These are phyloP conservation scores for Mycetomoellerius zeteki DNA, from an alignment of 1,140 invertebrate genomes.

Conservation along the genomic window DNA sequence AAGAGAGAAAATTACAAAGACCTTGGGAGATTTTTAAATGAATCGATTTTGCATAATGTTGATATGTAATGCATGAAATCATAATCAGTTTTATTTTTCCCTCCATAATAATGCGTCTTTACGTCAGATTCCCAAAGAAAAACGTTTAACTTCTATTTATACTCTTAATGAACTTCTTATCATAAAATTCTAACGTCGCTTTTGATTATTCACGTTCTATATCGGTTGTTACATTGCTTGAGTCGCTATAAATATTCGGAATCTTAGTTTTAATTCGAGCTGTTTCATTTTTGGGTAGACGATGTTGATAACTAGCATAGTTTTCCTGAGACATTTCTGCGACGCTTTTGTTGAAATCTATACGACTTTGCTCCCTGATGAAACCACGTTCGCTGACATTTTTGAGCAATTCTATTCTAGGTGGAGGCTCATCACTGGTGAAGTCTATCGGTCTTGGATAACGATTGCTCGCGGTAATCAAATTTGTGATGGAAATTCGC, in stretches of 20 bases:
- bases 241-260: background rate
- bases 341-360: conserved; percentile 63
- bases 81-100: background rate
- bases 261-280: no score
- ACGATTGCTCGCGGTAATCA: conserved; percentile 59
- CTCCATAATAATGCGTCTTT: background rate
- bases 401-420: conserved; percentile 1
- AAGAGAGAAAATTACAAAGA: background rate
- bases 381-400: conserved; percentile 58
- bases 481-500: conserved; percentile 42
- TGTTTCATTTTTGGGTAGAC: background rate
- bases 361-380: no score
- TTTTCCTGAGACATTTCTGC: conserved; percentile 67
- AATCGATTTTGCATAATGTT: background rate
- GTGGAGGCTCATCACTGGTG: background rate
- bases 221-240: background rate
- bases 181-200: background rate
- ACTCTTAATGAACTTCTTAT: background rate
- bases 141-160: background rate
- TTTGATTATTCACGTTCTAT: background rate
- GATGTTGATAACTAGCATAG: conserved; percentile 74
- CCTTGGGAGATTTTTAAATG: background rate
- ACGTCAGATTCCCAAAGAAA: background rate
- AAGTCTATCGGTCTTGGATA: conserved; percentile 81
- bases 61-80: background rate